Evolutionary conservation across 2,113 vertebrate species (phyloP), one percentile per base, ranked within the genome.

Genomic region (Prunella fulvescens): DNA sequence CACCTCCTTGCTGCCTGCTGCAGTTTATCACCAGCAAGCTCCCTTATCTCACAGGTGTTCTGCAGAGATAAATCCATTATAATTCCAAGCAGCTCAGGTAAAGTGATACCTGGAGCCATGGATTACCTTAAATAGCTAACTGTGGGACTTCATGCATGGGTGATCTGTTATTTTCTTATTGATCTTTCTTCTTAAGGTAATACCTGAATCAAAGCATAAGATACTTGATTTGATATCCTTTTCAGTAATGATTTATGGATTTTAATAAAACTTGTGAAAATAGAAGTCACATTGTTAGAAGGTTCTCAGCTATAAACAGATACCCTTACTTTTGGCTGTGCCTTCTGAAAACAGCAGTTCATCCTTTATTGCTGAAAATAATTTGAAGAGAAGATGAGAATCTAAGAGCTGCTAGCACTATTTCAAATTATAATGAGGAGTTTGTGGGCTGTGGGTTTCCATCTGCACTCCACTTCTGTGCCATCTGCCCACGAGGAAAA

Each of bases 401-500:
- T 39, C 1, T 3, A 93, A 74, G 91, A 61, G 35, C 81, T 70
- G 84, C 45, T 20, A 47, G 19, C 4, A 0, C 35, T 83, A 48
- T 86, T 94, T 92, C 53, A 58, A 40, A 86, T 81, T 71, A 14
- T 80, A 87, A 90, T 35, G 60, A 87, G 89, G 81, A 92, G 89
- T 54, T 23, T 84, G 93, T 76, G 69, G 69, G 72, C 77, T 85
- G 60, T 51, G 94, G 44, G 83, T 86, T 94, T 86, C 92, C 96
- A 93, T 95, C 97, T 95, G 95, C 82, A 77, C 65, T 82, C 84
- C 28, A 20, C 78, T 95, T 88, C 56, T 37, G 72, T 87, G 78
- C 97, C 97, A 97, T 97, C 97, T 98, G 97, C 91, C 88, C 74
- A 24, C 40, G 50, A 67, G 93, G 81, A 95, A 79, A 95, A 92